Percentiles rank a stretch among this genome's conserved stretches.
Evolutionary conservation across 1,140 invertebrate species (phyloP).

Genomic region (Bombus sibiricus): DNA sequence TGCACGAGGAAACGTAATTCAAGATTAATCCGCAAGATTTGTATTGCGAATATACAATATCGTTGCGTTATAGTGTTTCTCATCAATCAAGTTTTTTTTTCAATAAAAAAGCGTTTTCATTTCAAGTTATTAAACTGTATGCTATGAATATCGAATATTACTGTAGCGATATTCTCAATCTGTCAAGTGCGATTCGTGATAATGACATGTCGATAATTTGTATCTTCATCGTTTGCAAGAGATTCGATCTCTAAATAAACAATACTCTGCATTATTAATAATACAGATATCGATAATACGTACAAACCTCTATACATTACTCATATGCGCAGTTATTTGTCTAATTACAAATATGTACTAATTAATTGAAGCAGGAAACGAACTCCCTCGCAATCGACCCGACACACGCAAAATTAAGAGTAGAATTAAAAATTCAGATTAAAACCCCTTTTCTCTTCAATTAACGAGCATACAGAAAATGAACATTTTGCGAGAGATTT

Average conservation of each 20-base stretch:
- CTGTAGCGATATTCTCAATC: background rate
- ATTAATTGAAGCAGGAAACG: background rate
- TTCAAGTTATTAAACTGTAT: too few species aligned
- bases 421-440: background rate
- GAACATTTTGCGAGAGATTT: too few species aligned
- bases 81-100: too few species aligned
- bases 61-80: too few species aligned
- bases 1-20: too few species aligned
- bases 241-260: background rate
- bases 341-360: background rate
- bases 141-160: background rate
- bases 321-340: background rate
- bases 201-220: background rate
- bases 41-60: too few species aligned
- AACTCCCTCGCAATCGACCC: background rate
- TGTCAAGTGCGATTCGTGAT: background rate
- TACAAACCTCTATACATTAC: background rate
- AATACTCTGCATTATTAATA: background rate
- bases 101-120: too few species aligned
- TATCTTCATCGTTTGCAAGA: background rate
- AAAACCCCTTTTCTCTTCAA: background rate
- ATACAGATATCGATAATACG: background rate
- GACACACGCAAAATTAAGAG: background rate
- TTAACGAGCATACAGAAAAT: too few species aligned
- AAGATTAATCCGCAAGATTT: too few species aligned